Evolutionary conservation across 2,113 vertebrate genomes (phyloP), one percentile per base, ranked within the genome.

Genomic region (Sturnira hondurensis): DNA sequence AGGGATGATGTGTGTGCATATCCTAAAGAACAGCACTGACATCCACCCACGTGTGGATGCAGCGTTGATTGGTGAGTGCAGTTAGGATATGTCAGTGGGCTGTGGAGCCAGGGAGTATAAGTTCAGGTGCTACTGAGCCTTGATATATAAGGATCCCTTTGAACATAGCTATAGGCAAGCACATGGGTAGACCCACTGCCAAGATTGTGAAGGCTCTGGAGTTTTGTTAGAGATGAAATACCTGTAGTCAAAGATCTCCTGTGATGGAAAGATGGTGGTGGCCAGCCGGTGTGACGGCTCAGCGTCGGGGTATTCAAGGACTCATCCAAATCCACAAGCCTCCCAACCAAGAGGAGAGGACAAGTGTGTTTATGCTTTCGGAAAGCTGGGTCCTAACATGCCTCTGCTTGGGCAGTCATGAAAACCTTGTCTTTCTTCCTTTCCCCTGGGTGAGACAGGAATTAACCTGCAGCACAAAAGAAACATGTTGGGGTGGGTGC

Each of bases 301-400:
- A 7, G 2, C 83, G 76, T 89, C 38, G 47, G 14, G 14, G 22
- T 86, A 76, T 86, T 85, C 76, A 86, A 10, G 8, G 26, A 41
- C 43, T 91, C 63, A 47, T 56, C 86, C 86, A 56, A 83, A 89
- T 91, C 50, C 36, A 68, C 86, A 80, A 43, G 78, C 78, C 28
- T 95, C 65, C 81, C 41, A 85, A 87, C 56, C 41, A 83, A 65
- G 83, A 91, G 50, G 54, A 90, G 56, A 86, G 31, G 90, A 56
- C 38, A 86, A 87, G 52, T 80, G 10, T 68, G 73, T 94, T 92
- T 81, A 81, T 58, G 19, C 54, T 50, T 91, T 94, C 65, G 43
- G 58, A 52, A 89, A 89, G 74, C 70, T 80, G 63, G 19, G 74
- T 84, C 73, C 90, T 45, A 92, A 43, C 87, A 50, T 43, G 86